Evolutionary conservation across 2,888 invertebrate species (phyloP), one percentile per base, ranked within the genome.

Genomic region (Volucella inflata): DNA sequence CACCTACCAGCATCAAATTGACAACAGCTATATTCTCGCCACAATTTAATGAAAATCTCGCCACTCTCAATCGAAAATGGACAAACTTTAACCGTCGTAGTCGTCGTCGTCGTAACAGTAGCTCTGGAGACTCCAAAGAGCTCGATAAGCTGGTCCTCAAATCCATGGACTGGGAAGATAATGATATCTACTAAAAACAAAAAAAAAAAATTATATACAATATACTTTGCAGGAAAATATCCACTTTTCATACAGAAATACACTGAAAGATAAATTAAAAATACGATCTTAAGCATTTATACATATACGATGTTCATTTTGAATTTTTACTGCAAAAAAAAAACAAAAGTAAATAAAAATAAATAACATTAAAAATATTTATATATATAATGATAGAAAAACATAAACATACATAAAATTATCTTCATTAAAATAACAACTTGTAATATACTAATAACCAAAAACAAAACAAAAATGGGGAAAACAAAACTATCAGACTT

Each of bases 121-220:
- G 91, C 88, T 91, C 91, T 2, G 91, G 91, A 42, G 92, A 91
- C 87, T 91, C 92, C 40, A 92, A 91, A 87, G 92, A 92, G 78
- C 88, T 92, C 72, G 92, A 92, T 87, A 91, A 92, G 87, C 88
- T 92, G 64, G 92, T 92, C 59, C 88, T 92, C 71, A 92, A 92
- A 88, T 91, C 92, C 17, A 91, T 91, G 76, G 92, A 92, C 88
- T 92, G 92, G 91, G 92, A 92, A 87, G 92, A 92, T 78, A 92
- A 91, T 84, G 92, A 92, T 88, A 91, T 91, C 89, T 92, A 91
- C 88, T 92, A 89, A 90, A 68, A 67, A 42, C 9, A 60, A 55
- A 57, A 30, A 21, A 48, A 11, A 38, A n/a, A 57, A 42, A 78
- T 38, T 55, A 64, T 74, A 68, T 48, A 75, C 71, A 48, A 44